Evolutionary conservation across 2,113 vertebrate species (phyloP).

Genomic region (Laterallus jamaicensis): DNA sequence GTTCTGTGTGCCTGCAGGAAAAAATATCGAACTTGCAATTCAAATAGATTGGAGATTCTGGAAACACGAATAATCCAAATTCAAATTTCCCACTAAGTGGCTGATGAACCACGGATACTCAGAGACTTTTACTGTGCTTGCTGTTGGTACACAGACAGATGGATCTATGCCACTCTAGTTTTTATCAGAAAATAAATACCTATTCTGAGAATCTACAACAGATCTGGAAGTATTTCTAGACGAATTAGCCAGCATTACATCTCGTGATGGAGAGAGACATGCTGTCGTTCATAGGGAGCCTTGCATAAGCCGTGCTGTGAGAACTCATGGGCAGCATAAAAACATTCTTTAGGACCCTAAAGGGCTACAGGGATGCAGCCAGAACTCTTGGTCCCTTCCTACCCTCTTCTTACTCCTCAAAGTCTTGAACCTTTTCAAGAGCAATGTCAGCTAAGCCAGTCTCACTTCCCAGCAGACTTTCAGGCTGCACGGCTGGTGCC

Average conservation of each 20-base stretch:
- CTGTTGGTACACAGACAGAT: background rate
- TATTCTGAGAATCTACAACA: slow-evolving; percentile 22
- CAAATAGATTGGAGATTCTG: background rate
- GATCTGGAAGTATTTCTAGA: background rate
- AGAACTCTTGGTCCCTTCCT: background rate
- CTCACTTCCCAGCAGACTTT: background rate
- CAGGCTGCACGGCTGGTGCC: background rate
- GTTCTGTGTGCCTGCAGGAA: background rate
- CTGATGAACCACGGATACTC: background rate
- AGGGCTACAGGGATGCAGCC: background rate
- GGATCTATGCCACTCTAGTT: background rate
- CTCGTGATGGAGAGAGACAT: background rate
- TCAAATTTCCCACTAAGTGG: background rate
- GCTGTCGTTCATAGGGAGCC: background rate
- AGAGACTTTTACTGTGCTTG: background rate
- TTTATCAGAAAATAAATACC: slow-evolving; percentile 13
- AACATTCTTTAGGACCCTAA: background rate
- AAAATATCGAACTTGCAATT: background rate
- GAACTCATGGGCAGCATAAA: background rate
- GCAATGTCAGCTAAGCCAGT: background rate
- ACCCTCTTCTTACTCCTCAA: slow-evolving; percentile 64
- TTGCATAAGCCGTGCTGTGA: background rate
- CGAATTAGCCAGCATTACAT: background rate
- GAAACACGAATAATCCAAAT: background rate
- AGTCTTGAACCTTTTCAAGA: slow-evolving; percentile 30